Evolutionary conservation across 2,113 vertebrate genomes (phyloP), one percentile per base, ranked within the genome.

Genomic region (Serranochromis macrocephalus): DNA sequence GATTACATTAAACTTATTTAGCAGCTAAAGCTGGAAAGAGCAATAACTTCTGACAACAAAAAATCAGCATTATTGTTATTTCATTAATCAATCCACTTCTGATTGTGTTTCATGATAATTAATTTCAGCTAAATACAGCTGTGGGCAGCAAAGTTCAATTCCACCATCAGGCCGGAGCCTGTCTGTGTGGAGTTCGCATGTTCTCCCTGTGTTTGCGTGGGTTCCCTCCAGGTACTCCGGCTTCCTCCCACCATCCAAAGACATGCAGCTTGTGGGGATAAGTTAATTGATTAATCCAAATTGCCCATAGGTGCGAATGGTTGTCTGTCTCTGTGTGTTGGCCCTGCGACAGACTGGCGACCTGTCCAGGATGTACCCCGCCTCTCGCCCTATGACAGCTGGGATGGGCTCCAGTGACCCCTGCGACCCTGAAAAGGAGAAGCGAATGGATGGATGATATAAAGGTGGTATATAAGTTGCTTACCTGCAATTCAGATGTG

Each of bases 171-270:
- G 11, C 53, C 0, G 2, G 53, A 24, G 53, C 10, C 51, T 55
- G 11, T 55, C 53, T 53, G 51, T 19, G 17, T 55, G 53, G 21
- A 55, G 53, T 24, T 24, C 12, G 53, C 53, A 54, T 54, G 53
- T 54, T 24, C 53, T 21, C 51, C n/a, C 10, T 1, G 53, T 54
- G 53, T 54, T 1, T 54, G 53, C 6, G 6, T 24, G n/a, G 51
- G n/a, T 54, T 4, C 10, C 10, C 10, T n/a, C 10, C 6, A 2
- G 53, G 53, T 55, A 55, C 53, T 55, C 0, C 1, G 2, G 11
- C 53, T 55, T 55, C 53, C 53, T 55, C 53, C 21, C 53, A 55
- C 0, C 0, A 0, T 54, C 53, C 10, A 54, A 12, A 54, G 53
- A 54, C 10, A 54, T 54, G 53, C 0, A 55, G 21, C 0, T 55